phyloP scores from a whole-genome alignment of 2,797 vertebrate genomes.

The Zalophus californianus region DNA sequence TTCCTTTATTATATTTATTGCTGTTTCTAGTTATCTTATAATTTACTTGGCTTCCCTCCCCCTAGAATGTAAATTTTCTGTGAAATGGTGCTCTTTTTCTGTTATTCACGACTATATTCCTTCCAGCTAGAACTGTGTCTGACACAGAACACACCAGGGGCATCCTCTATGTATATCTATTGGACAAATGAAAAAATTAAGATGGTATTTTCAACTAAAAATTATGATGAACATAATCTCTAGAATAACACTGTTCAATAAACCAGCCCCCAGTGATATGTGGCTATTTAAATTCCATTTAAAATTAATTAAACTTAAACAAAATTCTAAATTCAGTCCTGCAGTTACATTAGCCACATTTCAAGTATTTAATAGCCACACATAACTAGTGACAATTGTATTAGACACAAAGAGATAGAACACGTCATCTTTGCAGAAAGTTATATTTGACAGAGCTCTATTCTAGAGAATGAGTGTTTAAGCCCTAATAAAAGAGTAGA shows the following conservation, averaged over 20 bases:
- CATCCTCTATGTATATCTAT: not conserved
- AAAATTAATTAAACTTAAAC: not conserved
- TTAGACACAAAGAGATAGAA: not conserved
- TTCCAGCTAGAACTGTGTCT: not conserved
- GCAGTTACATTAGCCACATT: not conserved
- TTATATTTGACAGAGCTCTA: not conserved
- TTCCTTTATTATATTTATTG: not conserved
- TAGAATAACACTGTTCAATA: not conserved
- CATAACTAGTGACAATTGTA: not conserved
- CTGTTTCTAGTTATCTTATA: constrained; percentile 10
- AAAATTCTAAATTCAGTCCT: constrained; percentile 2
- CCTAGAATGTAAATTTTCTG: not conserved
- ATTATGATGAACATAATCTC: not conserved
- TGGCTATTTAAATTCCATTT: constrained; percentile 14
- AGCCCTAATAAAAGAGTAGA: not conserved
- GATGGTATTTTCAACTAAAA: not conserved
- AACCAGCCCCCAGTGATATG: not conserved
- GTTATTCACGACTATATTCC: not conserved
- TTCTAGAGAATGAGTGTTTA: not conserved
- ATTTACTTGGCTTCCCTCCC: not conserved
- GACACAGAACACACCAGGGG: not conserved
- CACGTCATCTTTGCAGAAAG: not conserved
- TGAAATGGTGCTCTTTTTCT: not conserved
- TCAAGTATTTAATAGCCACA: not conserved
- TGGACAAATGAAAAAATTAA: constrained; percentile 10